These are phyloP conservation scores for Sinella curviseta DNA, from an alignment of 1,140 invertebrate species.

Conservation along the genomic window DNA sequence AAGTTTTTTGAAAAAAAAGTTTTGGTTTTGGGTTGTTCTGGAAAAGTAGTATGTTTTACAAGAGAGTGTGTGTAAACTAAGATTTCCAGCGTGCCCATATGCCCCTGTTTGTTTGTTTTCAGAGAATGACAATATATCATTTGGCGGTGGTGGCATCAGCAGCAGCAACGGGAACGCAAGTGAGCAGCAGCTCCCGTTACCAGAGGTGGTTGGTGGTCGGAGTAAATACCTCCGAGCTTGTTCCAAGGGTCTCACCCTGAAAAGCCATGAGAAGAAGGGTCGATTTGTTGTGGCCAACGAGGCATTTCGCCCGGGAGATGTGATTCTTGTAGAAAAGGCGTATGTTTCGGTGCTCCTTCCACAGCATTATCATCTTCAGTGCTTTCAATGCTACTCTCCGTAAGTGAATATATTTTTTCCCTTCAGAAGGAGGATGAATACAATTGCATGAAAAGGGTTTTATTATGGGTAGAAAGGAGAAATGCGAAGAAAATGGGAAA, in stretches of 20 bases:
- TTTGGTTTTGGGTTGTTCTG: too few relatives aligned
- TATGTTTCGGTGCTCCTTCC: constrained; percentile 69
- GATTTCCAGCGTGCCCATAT: background rate
- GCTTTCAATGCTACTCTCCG: constrained; percentile 72
- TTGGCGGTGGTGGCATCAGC: background rate
- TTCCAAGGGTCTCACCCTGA: constrained; percentile 27
- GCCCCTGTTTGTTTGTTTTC: constrained; percentile 1
- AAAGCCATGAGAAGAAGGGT: constrained; percentile 35
- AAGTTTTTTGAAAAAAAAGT: too few relatives aligned
- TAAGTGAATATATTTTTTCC: constrained; percentile 26
- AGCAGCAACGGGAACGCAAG: background rate
- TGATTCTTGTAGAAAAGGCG: constrained; percentile 72
- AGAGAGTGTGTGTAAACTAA: too few relatives aligned
- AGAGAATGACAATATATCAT: constrained; percentile 17
- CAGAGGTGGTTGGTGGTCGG: constrained; percentile 33
- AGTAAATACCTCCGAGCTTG: constrained; percentile 35
- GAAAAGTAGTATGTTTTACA: too few relatives aligned
- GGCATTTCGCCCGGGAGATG: constrained; percentile 67
- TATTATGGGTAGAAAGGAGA: too few relatives aligned
- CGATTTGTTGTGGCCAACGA: constrained; percentile 59
- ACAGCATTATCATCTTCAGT: constrained; percentile 72
- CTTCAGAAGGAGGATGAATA: too few relatives aligned
- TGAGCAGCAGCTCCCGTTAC: constrained; percentile 28
- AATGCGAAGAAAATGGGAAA: background rate
- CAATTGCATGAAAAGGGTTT: too few relatives aligned